Evolutionary conservation across 2,797 vertebrate genomes (phyloP).

Genomic region (Sitta carolinensis): DNA sequence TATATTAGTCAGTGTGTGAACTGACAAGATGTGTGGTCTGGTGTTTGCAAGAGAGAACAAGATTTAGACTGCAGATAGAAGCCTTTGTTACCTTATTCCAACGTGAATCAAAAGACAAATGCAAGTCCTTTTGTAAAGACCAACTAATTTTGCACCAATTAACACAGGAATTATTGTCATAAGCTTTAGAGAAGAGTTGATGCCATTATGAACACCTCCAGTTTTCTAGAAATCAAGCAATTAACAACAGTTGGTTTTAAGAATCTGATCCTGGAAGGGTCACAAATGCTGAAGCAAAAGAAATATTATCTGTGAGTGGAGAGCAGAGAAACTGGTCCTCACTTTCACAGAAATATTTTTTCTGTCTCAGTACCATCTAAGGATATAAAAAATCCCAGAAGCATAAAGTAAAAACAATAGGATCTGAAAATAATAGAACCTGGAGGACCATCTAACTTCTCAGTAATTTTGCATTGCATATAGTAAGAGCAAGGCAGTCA

Average conservation of each 20-base stretch:
- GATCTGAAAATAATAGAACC: not conserved
- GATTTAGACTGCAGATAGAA: not conserved
- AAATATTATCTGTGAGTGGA: not conserved
- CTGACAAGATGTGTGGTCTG: not conserved
- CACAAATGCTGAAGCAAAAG: not conserved
- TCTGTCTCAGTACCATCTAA: not conserved
- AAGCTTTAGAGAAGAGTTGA: not conserved
- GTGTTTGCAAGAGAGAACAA: constrained; percentile 8
- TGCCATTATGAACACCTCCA: not conserved
- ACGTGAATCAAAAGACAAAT: not conserved
- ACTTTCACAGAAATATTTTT: not conserved
- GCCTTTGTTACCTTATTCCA: not conserved
- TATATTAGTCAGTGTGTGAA: not conserved
- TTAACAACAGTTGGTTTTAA: not conserved
- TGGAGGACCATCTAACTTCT: not conserved
- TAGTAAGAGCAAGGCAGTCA: not conserved
- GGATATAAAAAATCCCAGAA: not conserved
- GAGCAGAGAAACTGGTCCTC: not conserved
- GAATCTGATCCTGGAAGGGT: not conserved
- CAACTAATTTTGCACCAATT: not conserved
- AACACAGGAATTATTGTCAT: not conserved
- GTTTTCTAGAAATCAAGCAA: not conserved
- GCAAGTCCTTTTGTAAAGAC: not conserved
- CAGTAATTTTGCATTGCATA: not conserved
- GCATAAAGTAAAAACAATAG: not conserved